Evolutionary conservation across 2,888 invertebrate species (phyloP), one percentile per base, ranked within the genome.

Genomic region (Lacanobia wlatinum): DNA sequence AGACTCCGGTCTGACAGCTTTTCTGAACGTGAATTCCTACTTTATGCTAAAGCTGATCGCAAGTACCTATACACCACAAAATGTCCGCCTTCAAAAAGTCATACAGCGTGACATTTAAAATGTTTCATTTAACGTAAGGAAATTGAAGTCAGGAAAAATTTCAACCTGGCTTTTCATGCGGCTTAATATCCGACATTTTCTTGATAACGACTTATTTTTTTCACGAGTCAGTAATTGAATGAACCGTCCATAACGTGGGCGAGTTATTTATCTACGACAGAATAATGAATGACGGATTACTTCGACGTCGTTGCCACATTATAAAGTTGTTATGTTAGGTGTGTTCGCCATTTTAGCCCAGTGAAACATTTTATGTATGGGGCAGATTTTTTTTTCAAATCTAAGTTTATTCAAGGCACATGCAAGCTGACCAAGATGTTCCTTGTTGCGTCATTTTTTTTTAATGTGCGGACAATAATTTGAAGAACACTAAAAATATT

Each of bases 201-300:
- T 58, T 56, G 64, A 73, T 74, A 74, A 71, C 64, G 56, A 81
- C 60, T 53, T 70, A 70, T 78, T 81, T 82, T 73, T 83, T 70
- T 53, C 59, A 34, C 34, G 34, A 55, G 48, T 28, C 55, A 50
- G 55, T 82, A 78, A 82, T 82, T 72, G 78, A 84, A 84, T 81
- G 74, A 70, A 67, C 56, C 28, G 70, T 74, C 64, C 56, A 56
- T 70, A 83, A 55, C 53, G 71, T 73, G 48, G 72, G 73, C 69
- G 64, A 69, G 78, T 82, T 84, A 82, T 84, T 78, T 83, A 83
- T 78, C 74, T 75, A 75, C 64, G 72, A 75, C 74, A 78, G 63
- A 74, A 73, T 84, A 83, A 78, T 82, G 62, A 78, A 82, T 84
- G 82, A 82, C 56, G 74, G 65, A 84, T 82, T 74, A 70, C 70